Evolutionary conservation across 2,113 vertebrate species (phyloP), one percentile per base, ranked within the genome.

Genomic region (Pangasianodon gigas): DNA sequence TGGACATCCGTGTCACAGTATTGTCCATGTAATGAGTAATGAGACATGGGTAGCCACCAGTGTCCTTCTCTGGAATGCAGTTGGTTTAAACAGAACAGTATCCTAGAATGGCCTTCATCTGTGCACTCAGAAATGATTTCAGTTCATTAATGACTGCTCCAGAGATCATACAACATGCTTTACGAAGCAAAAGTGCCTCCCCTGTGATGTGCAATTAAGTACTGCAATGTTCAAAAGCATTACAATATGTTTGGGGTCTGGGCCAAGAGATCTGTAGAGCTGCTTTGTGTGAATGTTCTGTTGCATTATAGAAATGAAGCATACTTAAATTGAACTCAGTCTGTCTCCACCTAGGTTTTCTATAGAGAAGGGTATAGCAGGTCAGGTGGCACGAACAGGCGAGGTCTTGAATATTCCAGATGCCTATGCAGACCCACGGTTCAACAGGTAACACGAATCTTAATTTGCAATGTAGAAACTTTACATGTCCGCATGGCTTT

Each of bases 321-420:
- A 51, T 19, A 52, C 44, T n/a, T 54, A 3, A 54, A 71, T 6
- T 86, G n/a, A 86, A 86, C 46, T 51, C 44, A 0, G 24, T 88
- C 89, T 84, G 85, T 91, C 92, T 91, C 4, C 91, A 16, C 94
- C 16, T 91, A 99, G 98, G 96, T 99, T 99, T 97, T 99, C 98
- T 89, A 99, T 99, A 95, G 98, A 99, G 86, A 99, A 99, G 95
- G 98, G 98, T 93, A 99, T 99, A 91, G 98, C 98, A 88, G 98
- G 98, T 79, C 98, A 99, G 93, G 98, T 99, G 89, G 98, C 98
- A 90, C 96, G 96, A 94, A 99, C 98, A 44, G 98, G 98, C 92
- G 98, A 99, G 94, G 97, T 99, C 91, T 96, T 99, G 93, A 99
- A 99, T 94, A 99, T 99, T 93, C 98, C 98, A 87, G 98, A 99